phyloP scores from a whole-genome alignment of 2,888 invertebrate species.

The Acanthosepion esculentum region DNA sequence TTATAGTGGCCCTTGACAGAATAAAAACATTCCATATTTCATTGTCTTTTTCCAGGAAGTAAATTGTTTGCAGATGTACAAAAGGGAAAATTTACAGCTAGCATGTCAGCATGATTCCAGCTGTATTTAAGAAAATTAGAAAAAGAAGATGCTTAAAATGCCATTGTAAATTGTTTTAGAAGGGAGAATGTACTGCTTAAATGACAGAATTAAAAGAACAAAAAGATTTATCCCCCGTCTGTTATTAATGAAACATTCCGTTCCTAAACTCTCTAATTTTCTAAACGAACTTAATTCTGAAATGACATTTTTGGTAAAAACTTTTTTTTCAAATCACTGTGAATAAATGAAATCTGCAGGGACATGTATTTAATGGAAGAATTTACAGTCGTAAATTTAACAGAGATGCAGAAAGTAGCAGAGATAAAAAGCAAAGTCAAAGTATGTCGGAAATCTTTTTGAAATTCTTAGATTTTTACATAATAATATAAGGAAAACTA shows the following conservation, averaged over 20 bases:
- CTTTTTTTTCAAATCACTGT: neutral
- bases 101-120: neutral
- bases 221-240: neutral
- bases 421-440: too few species aligned
- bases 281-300: neutral
- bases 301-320: neutral
- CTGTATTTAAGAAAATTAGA: neutral
- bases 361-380: neutral
- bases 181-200: neutral
- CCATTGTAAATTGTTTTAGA: neutral
- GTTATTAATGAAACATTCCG: neutral
- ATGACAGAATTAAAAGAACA: neutral
- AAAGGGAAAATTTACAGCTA: neutral
- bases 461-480: too few species aligned
- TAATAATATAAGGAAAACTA: too few species aligned
- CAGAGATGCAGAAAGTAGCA: neutral
- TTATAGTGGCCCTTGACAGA: neutral
- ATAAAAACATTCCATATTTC: neutral
- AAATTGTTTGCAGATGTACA: neutral
- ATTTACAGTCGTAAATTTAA: neutral
- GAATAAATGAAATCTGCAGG: neutral
- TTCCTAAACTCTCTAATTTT: too few species aligned
- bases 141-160: neutral
- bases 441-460: too few species aligned
- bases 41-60: neutral